phyloP scores from a whole-genome alignment of 1,140 invertebrate species.

The Drosophila nannoptera region DNA sequence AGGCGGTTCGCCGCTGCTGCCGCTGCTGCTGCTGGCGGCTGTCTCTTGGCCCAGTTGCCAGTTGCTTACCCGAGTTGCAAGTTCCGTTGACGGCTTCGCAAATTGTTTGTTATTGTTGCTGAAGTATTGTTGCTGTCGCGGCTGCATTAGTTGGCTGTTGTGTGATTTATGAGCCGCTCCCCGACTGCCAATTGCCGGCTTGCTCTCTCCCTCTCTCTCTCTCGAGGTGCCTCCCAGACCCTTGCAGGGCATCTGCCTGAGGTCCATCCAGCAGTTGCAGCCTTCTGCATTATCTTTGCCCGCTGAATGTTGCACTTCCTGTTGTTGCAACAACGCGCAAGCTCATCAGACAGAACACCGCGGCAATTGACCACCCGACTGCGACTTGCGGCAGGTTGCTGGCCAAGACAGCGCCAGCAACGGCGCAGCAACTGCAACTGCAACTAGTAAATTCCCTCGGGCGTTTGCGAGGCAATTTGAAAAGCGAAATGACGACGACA shows the following conservation, averaged over 20 bases:
- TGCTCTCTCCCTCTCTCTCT: not conserved
- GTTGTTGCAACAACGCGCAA: constrained; percentile 24
- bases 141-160: constrained; percentile 30
- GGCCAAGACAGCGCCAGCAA: constrained; percentile 22
- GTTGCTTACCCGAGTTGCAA: constrained; percentile 14
- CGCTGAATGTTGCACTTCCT: constrained; percentile 55
- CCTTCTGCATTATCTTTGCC: not conserved
- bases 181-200: constrained; percentile 7
- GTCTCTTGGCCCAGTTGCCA: constrained; percentile 22
- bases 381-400: constrained; percentile 36
- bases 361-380: constrained; percentile 44
- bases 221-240: constrained; percentile 4
- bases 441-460: too few species aligned
- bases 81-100: constrained; percentile 12
- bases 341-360: constrained; percentile 17
- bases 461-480: too few species aligned
- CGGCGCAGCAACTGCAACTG: constrained; percentile 48
- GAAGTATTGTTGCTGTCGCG: constrained; percentile 11
- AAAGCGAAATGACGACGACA: constrained; percentile 20
- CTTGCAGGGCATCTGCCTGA: too few species aligned
- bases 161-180: constrained; percentile 28
- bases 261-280: not conserved
- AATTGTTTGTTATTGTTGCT: constrained; percentile 36
- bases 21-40: constrained; percentile 3
- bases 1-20: constrained; percentile 41